Base-by-base conservation (phyloP, 2,113 vertebrate species). In the Rhinopithecus roxellana region DNA sequence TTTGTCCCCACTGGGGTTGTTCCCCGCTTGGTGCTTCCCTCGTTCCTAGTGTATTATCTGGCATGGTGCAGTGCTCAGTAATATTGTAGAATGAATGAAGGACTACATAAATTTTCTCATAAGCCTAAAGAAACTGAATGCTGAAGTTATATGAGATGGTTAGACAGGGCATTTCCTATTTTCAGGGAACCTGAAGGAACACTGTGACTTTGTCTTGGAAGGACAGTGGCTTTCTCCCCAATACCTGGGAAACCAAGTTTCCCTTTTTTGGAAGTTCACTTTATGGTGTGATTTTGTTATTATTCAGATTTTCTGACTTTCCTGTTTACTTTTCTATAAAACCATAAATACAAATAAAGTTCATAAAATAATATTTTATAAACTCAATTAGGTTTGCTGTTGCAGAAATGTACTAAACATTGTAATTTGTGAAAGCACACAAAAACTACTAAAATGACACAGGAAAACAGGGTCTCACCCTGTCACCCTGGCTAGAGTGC, bases 361-460 rank as follows among this genome's bases (percentile, higher is more conserved):
- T 90, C 59, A n/a, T 84, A 55, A 85, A 79, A 35, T 79, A 86
- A 83, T 85, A 89, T 38, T 78, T 13, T 27, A 55, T 57, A 6
- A 38, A 35, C 8, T n/a, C 20, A 35, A 45, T 81, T 45, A n/a
- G 30, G 20, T 78, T 93, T 90, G 84, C 43, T 79, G 85, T 80
- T 82, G 13, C 1, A 79, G 59, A 78, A 67, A 85, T 80, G 4
- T 77, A 59, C 55, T 72, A 45, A 69, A 30, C 40, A 32, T 64
- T 94, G 2, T 85, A 80, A 80, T 94, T 89, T 80, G n/a, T 90
- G 57, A 95, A 86, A 61, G 25, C 40, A 79, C 12, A 9, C 43
- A 43, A 23, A 95, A 69, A 93, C 77, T 43, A 69, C 35, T 61
- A 78, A 96, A 94, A 59, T 87, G 88, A 14, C 61, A 64, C 61